Base-by-base conservation (phyloP, 37 sponge, comb jelly and placozoan genomes). In the Spongilla lacustris region DNA sequence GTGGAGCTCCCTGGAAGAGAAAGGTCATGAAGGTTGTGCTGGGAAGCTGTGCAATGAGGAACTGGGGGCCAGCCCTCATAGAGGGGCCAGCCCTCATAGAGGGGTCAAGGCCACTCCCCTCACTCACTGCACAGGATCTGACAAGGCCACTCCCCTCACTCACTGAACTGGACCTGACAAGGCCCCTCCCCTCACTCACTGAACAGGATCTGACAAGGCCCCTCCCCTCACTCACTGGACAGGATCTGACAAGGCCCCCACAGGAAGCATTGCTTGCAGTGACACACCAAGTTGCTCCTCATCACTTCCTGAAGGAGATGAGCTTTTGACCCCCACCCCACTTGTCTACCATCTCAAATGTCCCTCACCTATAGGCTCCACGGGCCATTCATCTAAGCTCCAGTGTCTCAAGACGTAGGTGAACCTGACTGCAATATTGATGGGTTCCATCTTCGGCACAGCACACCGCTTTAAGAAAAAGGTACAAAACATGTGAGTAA, bases 391-490 rank as follows among this genome's bases (percentile, higher is more conserved):
- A 0, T 85, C 85, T 23, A 78, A 77, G 79, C 73, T 86, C 93
- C 91, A 95, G 67, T 90, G 88, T 30, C 76, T 85, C 28, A 95
- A 66, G 28, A 89, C 66, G 50, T 95, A 95, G 1, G 93, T 92
- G 66, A 89, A 87, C 41, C 91, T 74, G 17, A 88, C 77, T 4
- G 96, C 69, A 19, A 95, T 77, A 34, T 87, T 77, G n/a, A 93
- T 82, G 5, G 91, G 86, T 21, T 37, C 66, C 67, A 85, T 27
- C 25, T 71, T 77, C 0, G 17, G n/a, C 37, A 50, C 5, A 22
- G 81, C 46, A 49, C 74, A 49, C 29, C 79, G 14, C 85, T 78
- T 22, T 12, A 78, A 34, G 8, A 25, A 41, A 13, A 21, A 66
- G 26, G 0, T 22, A 28, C 4, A 26, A 2, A 46, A 66, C 8